These are phyloP conservation scores for Oxycera nigricornis DNA, from an alignment of 2,888 invertebrate genomes.

Conservation along the genomic window DNA sequence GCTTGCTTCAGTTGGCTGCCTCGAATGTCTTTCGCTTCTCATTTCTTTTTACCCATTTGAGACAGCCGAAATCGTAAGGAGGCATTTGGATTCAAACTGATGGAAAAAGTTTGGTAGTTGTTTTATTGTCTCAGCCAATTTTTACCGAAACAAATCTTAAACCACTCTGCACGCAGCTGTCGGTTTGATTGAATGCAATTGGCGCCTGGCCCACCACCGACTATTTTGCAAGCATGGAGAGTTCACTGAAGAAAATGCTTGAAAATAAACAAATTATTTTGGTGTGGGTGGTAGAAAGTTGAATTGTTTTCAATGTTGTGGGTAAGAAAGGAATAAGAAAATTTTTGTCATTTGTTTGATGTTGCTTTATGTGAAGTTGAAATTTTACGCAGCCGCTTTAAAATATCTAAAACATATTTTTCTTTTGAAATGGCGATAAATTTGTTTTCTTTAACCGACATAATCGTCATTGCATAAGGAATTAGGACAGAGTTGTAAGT, in stretches of 20 bases:
- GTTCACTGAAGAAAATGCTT: slow-evolving; percentile 37
- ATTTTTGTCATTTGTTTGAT: no score
- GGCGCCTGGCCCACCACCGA: slow-evolving; percentile 37
- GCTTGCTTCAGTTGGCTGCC: background rate
- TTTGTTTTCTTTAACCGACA: no score
- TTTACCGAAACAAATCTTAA: slow-evolving; percentile 48
- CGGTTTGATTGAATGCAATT: slow-evolving; percentile 48
- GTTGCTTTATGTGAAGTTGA: no score
- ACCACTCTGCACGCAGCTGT: slow-evolving; percentile 44
- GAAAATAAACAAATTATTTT: slow-evolving; percentile 38
- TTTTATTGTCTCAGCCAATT: slow-evolving; percentile 48
- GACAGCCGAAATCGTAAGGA: background rate
- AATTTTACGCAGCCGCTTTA: no score
- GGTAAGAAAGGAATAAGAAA: no score
- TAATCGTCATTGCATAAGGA: no score
- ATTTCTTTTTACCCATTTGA: slow-evolving; percentile 15
- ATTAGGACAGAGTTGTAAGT: no score
- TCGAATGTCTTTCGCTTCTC: background rate
- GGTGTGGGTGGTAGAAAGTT: background rate
- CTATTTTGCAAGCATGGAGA: slow-evolving; percentile 25
- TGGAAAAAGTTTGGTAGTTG: slow-evolving; percentile 46
- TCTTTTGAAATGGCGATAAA: no score
- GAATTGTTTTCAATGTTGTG: no score
- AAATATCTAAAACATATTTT: no score
- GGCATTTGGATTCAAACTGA: slow-evolving; percentile 37